Evolutionary conservation across 2,113 vertebrate genomes (phyloP), one percentile per base, ranked within the genome.

Genomic region (Cynocephalus volans): DNA sequence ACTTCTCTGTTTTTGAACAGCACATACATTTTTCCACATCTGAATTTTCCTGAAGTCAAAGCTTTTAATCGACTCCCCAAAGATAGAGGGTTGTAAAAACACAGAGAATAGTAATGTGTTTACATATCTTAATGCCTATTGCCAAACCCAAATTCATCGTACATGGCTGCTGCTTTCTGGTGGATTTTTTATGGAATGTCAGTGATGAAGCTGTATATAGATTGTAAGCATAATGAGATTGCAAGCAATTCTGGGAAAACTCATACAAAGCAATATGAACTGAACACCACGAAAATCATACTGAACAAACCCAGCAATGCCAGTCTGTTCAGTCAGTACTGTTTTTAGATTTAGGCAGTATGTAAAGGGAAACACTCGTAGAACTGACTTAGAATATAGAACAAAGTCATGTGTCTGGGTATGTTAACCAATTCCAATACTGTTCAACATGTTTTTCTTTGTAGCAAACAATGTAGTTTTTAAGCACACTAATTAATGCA

Each of bases 401-500:
- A 97, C 88, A 80, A 89, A 52, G 81, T 93, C 41, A 6, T 54
- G 88, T 93, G 94, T 96, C 97, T 98, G 96, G 91, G 77, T 97
- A 94, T 88, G 95, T 92, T 96, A 97, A 18, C 88, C 64, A 31
- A 62, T 97, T 97, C 86, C 79, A 95, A 48, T 96, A 88, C 93
- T 95, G 45, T 97, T 98, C 94, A 97, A 97, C 96, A 65, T 97
- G 97, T 88, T 97, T 98, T 98, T 24, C 15, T 95, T 98, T 93
- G 56, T 80, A 73, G 67, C 85, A 96, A 96, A 99, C 98, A 98
- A 98, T 98, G 98, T 89, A 60, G 75, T 98, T 98, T 96, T 98
- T 96, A 98, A 98, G 97, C 97, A 95, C 98, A 90, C 93, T 98
- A 97, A 98, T 98, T 87, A 98, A 98, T 98, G 98, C 97, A 56